phyloP scores from a whole-genome alignment of 2,888 invertebrate species.

The Nebria brevicollis region DNA sequence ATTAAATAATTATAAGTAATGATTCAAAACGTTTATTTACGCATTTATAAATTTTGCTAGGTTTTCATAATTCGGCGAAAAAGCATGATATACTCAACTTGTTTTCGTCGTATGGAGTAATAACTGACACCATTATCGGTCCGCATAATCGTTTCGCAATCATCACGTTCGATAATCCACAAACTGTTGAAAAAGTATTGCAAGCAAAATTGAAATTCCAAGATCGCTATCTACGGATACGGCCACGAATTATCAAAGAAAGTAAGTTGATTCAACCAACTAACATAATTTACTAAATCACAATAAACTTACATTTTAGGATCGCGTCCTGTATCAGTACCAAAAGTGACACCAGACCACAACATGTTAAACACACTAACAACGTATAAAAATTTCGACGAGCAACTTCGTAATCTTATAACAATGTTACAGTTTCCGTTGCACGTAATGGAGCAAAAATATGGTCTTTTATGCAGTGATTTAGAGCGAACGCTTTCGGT shows the following conservation, averaged over 20 bases:
- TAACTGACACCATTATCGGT: constrained; percentile 50
- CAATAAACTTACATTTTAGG: not conserved
- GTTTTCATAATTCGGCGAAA: constrained; percentile 50
- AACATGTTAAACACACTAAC: constrained; percentile 48
- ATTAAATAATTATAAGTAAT: too few relatives aligned
- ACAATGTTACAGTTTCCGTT: constrained; percentile 60
- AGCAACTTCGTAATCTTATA: constrained; percentile 62
- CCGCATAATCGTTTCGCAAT: constrained; percentile 53
- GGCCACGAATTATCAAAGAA: constrained; percentile 45
- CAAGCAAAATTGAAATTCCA: constrained; percentile 50
- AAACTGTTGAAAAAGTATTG: constrained; percentile 52
- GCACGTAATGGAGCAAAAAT: constrained; percentile 55
- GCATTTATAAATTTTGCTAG: constrained; percentile 28
- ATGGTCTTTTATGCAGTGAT: constrained; percentile 63
- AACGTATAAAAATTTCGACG: constrained; percentile 59
- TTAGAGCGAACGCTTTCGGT: constrained; percentile 60
- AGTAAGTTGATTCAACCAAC: not conserved
- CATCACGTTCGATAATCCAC: constrained; percentile 54
- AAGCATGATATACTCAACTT: constrained; percentile 54
- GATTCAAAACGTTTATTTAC: too few relatives aligned
- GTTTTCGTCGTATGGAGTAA: constrained; percentile 56
- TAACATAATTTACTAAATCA: not conserved
- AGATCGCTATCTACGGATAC: constrained; percentile 49
- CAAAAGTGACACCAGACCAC: not conserved
- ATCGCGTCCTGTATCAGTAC: not conserved